Conservation (phyloP, 2,888 invertebrate genomes). For the Hypselothyrea guttata region DNA sequence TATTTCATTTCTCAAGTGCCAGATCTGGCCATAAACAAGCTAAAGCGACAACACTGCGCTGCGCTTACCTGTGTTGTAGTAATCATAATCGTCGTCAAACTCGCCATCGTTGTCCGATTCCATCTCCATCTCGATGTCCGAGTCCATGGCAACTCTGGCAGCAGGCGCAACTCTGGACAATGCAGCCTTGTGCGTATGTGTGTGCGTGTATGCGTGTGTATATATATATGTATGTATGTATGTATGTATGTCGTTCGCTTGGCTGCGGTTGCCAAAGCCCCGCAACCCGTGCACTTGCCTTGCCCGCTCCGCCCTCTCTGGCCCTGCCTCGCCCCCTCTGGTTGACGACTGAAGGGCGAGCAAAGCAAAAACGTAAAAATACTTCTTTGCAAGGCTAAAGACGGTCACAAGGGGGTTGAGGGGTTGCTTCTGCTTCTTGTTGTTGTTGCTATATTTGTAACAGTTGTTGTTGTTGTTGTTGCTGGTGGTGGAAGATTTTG, state of each 20-base stretch:
- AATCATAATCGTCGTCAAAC: constrained; percentile 88
- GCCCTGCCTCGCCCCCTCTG: too few relatives aligned
- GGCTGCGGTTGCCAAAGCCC: constrained; percentile 20
- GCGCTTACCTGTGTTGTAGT: constrained; percentile 86
- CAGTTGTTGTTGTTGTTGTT: constrained; percentile 48
- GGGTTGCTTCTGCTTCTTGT: constrained; percentile 21
- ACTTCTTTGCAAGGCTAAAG: constrained; percentile 60
- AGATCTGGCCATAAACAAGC: too few relatives aligned
- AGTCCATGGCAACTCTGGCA: constrained; percentile 84
- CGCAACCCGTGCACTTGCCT: constrained; percentile 38
- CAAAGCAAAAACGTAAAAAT: constrained; percentile 57
- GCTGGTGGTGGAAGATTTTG: constrained; percentile 41
- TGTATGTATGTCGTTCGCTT: constrained; percentile 38
- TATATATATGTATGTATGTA: too few relatives aligned
- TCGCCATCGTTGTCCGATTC: constrained; percentile 91
- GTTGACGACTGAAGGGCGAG: constrained; percentile 51
- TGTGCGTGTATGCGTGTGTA: constrained; percentile 9
- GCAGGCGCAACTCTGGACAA: constrained; percentile 10
- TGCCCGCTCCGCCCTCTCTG: too few relatives aligned
- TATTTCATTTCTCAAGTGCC: too few relatives aligned
- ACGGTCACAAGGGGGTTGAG: constrained; percentile 55
- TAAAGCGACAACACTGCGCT: too few relatives aligned
- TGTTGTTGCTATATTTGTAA: constrained; percentile 53
- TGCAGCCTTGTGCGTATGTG: constrained; percentile 30
- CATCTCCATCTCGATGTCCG: constrained; percentile 88